Evolutionary conservation across 1,140 invertebrate genomes (phyloP).

Genomic region (Lanistes nyassanus): DNA sequence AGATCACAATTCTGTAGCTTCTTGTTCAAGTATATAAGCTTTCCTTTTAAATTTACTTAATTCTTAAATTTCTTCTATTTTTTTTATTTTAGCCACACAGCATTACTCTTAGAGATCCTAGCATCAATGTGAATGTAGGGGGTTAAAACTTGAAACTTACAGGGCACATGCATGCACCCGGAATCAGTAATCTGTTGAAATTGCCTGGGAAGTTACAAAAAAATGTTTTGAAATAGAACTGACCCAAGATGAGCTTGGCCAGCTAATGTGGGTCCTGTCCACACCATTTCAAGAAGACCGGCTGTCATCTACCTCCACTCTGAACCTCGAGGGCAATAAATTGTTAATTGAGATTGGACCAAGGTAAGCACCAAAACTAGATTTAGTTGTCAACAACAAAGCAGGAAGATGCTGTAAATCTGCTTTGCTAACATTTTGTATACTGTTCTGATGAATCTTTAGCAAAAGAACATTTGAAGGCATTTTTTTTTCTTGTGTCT

Average conservation of each 20-base stretch:
- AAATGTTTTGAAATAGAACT: conserved; percentile 36
- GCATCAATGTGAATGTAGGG: too few relatives aligned
- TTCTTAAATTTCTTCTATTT: too few relatives aligned
- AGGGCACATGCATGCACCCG: too few relatives aligned
- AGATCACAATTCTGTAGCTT: too few relatives aligned
- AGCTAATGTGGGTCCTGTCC: conserved; percentile 55
- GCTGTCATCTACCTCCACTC: conserved; percentile 30
- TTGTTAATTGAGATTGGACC: conserved; percentile 68
- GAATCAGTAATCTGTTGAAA: too few relatives aligned
- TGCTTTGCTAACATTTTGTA: neutral
- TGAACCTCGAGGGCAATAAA: conserved; percentile 25
- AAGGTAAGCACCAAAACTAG: conserved; percentile 48
- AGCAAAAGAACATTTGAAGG: neutral
- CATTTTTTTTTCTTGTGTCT: neutral
- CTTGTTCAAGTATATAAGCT: too few relatives aligned
- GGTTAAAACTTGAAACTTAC: too few relatives aligned
- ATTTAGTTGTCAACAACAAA: neutral
- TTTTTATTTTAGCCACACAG: too few relatives aligned
- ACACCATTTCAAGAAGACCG: conserved; percentile 54
- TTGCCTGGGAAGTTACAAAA: neutral
- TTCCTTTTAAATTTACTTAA: too few relatives aligned
- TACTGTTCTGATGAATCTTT: neutral
- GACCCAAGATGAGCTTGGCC: conserved; percentile 39
- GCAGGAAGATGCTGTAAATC: neutral
- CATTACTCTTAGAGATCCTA: too few relatives aligned